Conservation (phyloP, 1,140 invertebrate genomes). For the Lycorma delicatula region DNA sequence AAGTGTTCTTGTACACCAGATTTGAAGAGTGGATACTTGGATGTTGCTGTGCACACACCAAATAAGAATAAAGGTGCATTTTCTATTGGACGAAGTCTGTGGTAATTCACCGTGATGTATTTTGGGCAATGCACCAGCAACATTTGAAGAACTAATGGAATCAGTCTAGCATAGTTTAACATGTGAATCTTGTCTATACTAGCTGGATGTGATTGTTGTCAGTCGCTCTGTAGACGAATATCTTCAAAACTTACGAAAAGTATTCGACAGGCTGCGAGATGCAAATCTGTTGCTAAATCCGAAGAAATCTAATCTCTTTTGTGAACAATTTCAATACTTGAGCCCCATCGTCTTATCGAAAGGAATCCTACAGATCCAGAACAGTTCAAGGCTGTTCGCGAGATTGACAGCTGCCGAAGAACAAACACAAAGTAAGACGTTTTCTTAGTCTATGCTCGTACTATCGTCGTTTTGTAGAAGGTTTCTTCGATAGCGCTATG, state of each 20-base stretch:
- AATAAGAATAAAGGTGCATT: too few relatives aligned
- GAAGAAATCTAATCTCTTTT: slow-evolving; percentile 31
- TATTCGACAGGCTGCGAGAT: slow-evolving; percentile 2
- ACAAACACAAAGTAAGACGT: slow-evolving; percentile 29
- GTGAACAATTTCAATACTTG: slow-evolving; percentile 30
- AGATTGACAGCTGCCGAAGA: slow-evolving; percentile 32
- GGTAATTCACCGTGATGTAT: too few relatives aligned
- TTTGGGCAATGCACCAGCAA: too few relatives aligned
- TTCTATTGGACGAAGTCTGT: too few relatives aligned
- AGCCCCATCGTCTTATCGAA: slow-evolving; percentile 35
- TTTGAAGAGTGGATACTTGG: too few relatives aligned
- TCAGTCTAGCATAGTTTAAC: slow-evolving; percentile 29
- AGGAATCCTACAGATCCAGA: slow-evolving; percentile 35
- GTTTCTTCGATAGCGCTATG: too few relatives aligned
- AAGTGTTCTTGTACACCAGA: too few relatives aligned
- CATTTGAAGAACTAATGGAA: slow-evolving; percentile 38
- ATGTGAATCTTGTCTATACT: slow-evolving; percentile 18
- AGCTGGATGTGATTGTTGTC: slow-evolving; percentile 22
- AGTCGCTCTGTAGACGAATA: slow-evolving; percentile 12
- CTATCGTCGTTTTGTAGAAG: slow-evolving; percentile 34
- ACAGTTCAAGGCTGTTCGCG: slow-evolving; percentile 34
- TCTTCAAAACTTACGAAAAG: slow-evolving; percentile 3
- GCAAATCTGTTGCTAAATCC: slow-evolving; percentile 20
- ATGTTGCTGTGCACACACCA: too few relatives aligned
- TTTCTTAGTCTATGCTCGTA: slow-evolving; percentile 36